phyloP scores from a whole-genome alignment of 2,797 vertebrate genomes.

The Cacajao melanocephalus region DNA sequence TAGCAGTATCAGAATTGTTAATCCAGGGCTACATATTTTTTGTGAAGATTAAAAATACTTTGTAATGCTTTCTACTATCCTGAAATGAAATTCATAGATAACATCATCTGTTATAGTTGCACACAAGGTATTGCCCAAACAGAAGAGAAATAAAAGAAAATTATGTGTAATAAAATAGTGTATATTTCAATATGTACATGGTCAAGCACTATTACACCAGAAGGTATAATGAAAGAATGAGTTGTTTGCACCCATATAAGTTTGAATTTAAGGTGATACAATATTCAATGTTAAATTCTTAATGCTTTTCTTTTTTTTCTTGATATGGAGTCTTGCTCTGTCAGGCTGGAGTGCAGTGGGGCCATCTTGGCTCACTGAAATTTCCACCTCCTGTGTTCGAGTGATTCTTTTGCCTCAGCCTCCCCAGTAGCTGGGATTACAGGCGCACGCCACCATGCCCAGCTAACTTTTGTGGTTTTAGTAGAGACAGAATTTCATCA shows the following conservation, averaged over 20 bases:
- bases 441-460: accelerated
- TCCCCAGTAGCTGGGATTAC: background rate
- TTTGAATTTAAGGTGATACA: background rate
- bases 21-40: background rate
- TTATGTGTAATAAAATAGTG: background rate
- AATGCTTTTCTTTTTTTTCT: background rate
- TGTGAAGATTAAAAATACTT: background rate
- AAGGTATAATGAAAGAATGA: background rate
- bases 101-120: background rate
- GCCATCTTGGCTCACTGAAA: background rate
- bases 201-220: background rate
- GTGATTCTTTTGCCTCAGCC: background rate
- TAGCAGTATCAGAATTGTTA: background rate
- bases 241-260: background rate
- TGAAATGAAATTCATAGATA: background rate
- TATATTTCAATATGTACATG: background rate
- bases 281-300: background rate
- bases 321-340: background rate
- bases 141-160: background rate
- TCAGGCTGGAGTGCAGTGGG: background rate
- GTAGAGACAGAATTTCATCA: background rate
- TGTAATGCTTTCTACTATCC: background rate
- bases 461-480: background rate
- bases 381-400: background rate
- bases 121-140: background rate